Conservation (phyloP, 2,113 vertebrate genomes). For the Lagopus muta region DNA sequence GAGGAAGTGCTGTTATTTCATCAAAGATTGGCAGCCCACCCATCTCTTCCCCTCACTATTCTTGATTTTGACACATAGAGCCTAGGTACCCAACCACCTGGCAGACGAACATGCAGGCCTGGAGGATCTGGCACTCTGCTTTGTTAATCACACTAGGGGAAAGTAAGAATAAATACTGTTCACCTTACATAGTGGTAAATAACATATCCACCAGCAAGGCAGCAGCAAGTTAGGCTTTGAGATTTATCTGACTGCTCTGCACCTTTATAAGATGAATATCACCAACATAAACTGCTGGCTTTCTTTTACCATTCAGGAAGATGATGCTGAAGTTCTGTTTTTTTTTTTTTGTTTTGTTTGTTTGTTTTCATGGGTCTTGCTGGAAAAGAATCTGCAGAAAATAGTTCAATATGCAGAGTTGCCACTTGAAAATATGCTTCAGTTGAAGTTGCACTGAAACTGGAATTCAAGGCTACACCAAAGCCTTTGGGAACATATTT, state of each 20-base stretch:
- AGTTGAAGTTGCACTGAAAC: not conserved
- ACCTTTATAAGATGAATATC: not conserved
- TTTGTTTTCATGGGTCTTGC: not conserved
- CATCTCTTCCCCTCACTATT: not conserved
- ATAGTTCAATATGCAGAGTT: not conserved
- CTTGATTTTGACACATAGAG: not conserved
- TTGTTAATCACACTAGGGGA: not conserved
- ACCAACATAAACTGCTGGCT: not conserved
- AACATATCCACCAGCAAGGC: not conserved
- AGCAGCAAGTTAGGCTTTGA: not conserved
- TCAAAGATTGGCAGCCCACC: not conserved
- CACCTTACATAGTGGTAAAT: not conserved
- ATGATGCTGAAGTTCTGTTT: not conserved
- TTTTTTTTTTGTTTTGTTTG: no score
- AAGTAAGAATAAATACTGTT: not conserved
- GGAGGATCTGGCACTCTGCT: not conserved
- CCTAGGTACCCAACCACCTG: not conserved
- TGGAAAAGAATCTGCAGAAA: not conserved
- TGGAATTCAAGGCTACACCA: not conserved
- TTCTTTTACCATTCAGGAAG: not conserved
- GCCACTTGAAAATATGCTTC: slow-evolving; percentile 30
- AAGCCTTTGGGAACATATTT: not conserved
- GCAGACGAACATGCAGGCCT: not conserved
- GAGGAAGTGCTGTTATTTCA: not conserved
- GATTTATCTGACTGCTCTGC: not conserved